Evolutionary conservation across 2,797 vertebrate genomes (phyloP).

Genomic region (Sebastiscus tertius): DNA sequence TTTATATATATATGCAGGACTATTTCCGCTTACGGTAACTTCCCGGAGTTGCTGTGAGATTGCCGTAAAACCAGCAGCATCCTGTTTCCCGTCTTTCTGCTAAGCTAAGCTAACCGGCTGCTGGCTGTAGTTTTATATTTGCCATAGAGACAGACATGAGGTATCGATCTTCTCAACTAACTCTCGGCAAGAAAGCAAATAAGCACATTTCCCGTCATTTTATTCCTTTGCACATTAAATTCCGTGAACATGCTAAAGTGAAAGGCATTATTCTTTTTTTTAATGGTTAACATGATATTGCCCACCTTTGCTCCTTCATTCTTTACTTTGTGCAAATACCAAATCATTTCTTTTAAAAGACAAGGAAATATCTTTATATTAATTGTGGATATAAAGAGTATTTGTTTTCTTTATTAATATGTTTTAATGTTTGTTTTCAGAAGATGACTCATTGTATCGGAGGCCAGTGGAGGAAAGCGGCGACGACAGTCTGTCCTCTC

Average conservation of each 20-base stretch:
- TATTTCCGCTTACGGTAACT: neutral
- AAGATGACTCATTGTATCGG: conserved; percentile 60
- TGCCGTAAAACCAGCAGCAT: neutral
- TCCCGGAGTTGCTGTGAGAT: neutral
- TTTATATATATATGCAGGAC: neutral
- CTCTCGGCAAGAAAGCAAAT: neutral
- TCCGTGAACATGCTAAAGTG: neutral
- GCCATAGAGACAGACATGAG: neutral
- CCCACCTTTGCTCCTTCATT: neutral
- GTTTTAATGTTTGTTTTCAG: conserved; percentile 46
- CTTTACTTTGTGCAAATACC: neutral
- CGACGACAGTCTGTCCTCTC: conserved; percentile 47
- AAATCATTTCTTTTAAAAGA: neutral
- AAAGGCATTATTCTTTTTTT: neutral
- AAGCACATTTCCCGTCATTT: neutral
- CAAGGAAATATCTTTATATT: neutral
- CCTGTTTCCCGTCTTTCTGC: neutral
- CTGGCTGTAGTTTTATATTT: neutral
- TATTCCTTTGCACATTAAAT: neutral
- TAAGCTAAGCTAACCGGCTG: neutral
- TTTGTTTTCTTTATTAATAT: neutral
- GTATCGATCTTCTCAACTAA: neutral
- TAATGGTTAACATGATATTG: neutral
- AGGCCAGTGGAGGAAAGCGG: conserved; percentile 82
- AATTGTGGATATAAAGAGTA: neutral